phyloP scores from a whole-genome alignment of 2,888 invertebrate genomes.

The Alentia gelatinosa region DNA sequence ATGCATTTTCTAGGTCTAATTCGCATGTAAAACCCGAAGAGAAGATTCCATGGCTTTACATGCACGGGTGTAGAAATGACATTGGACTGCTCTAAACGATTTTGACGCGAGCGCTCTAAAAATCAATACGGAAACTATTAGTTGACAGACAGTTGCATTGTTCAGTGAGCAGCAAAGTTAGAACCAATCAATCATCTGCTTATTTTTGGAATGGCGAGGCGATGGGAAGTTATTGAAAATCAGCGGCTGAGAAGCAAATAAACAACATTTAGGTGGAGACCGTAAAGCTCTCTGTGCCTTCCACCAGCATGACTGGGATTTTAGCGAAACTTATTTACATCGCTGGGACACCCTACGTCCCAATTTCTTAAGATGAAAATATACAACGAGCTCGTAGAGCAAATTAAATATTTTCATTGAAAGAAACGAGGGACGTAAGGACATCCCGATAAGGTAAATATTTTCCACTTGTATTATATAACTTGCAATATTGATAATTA shows the following conservation, averaged over 20 bases:
- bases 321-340: no score
- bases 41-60: neutral
- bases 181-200: neutral
- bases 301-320: no score
- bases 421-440: no score
- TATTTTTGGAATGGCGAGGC: neutral
- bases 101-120: neutral
- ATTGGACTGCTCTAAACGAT: neutral
- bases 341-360: no score
- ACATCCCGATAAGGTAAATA: no score
- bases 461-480: no score
- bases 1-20: neutral
- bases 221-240: slow-evolving; percentile 16
- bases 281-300: no score
- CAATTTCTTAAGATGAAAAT: no score
- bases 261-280: neutral
- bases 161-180: neutral
- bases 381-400: no score
- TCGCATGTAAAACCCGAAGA: neutral
- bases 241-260: slow-evolving; percentile 11
- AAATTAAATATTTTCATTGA: no score
- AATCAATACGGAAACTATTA: neutral
- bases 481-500: no score
- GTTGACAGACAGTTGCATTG: slow-evolving; percentile 22
- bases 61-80: neutral